These are phyloP conservation scores for Drosophila austrosaltans DNA, from an alignment of 2,888 invertebrate genomes.

Conservation along the genomic window DNA sequence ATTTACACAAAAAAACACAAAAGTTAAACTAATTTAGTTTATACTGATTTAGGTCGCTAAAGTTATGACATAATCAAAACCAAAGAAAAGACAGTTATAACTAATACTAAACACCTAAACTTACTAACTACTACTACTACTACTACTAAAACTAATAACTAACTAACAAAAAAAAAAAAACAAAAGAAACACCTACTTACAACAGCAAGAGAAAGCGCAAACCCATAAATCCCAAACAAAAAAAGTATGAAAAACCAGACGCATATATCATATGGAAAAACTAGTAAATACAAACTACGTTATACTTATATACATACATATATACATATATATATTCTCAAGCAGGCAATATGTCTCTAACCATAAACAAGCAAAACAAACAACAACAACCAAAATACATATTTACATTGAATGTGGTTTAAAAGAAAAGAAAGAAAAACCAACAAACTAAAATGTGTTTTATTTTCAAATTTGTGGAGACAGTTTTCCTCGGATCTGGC, in stretches of 20 bases:
- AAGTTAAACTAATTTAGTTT: constrained; percentile 5
- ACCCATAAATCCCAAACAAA: not conserved
- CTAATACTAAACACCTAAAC: constrained; percentile 8
- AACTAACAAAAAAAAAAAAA: not conserved
- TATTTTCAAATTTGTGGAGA: constrained; percentile 23
- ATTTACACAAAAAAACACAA: constrained; percentile 70
- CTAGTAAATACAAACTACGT: constrained; percentile 59
- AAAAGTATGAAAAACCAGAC: constrained; percentile 40
- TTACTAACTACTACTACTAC: constrained; percentile 6
- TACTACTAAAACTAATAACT: constrained; percentile 14
- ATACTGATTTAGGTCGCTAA: constrained; percentile 11
- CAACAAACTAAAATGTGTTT: constrained; percentile 31
- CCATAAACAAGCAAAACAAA: constrained; percentile 56
- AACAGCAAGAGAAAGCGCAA: constrained; percentile 13
- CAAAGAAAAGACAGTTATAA: constrained; percentile 7
- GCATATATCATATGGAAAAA: constrained; percentile 58
- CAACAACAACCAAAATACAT: constrained; percentile 57
- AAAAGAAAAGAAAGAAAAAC: constrained; percentile 41
- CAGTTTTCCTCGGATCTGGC: not conserved
- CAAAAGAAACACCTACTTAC: constrained; percentile 1
- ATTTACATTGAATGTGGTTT: constrained; percentile 79
- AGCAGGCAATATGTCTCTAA: constrained; percentile 68
- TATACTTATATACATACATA: constrained; percentile 42
- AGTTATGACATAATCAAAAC: constrained; percentile 20
- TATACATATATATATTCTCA: constrained; percentile 50